phyloP scores from a whole-genome alignment of 2,797 vertebrate species.

The Lepus townsendii region DNA sequence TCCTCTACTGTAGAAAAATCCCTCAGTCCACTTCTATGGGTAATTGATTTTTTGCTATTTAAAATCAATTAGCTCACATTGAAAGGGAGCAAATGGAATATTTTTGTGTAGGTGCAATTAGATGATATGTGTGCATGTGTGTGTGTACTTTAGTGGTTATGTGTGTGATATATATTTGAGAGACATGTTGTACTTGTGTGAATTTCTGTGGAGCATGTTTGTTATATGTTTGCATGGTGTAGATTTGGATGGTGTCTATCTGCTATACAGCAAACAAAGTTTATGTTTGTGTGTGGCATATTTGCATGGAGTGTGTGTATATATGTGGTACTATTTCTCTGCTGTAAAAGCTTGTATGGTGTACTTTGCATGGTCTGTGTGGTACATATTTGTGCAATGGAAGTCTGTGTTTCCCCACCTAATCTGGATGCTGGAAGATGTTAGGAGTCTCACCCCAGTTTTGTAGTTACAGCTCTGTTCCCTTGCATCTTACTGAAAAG shows the following conservation, averaged over 20 bases:
- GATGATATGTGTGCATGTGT: background rate
- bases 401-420: background rate
- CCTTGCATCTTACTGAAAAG: background rate
- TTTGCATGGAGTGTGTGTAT: background rate
- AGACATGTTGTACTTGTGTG: background rate
- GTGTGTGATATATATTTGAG: background rate
- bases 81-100: background rate
- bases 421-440: background rate
- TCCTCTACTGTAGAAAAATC: background rate
- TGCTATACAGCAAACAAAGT: background rate
- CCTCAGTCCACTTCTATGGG: background rate
- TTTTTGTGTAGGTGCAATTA: background rate
- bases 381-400: background rate
- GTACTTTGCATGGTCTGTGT: background rate
- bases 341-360: background rate
- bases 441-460: background rate
- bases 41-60: background rate
- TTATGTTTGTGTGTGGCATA: background rate
- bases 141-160: background rate
- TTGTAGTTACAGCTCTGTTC: background rate
- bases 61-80: background rate
- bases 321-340: background rate
- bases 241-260: background rate
- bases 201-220: background rate
- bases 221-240: background rate